Evolutionary conservation across 2,113 vertebrate genomes (phyloP).

Genomic region (Hydropotes inermis): DNA sequence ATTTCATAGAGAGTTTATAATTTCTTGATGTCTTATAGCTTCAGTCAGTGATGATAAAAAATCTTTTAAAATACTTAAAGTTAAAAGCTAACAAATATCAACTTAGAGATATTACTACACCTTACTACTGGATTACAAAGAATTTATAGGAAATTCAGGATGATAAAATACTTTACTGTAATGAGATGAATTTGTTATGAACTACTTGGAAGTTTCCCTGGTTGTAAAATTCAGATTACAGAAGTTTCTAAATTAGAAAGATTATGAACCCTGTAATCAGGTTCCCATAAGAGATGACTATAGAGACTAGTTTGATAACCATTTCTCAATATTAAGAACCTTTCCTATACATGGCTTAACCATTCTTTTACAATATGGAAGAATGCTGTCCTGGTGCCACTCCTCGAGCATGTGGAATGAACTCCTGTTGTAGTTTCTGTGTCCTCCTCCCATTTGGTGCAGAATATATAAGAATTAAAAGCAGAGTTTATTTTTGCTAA

Average conservation of each 20-base stretch:
- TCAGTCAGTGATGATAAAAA: not conserved
- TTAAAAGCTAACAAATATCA: not conserved
- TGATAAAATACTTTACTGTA: conserved; percentile 14
- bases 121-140: not conserved
- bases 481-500: conserved; percentile 22
- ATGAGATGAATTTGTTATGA: conserved; percentile 14
- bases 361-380: not conserved
- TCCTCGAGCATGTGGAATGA: not conserved
- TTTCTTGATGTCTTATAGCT: conserved; percentile 7
- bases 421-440: not conserved
- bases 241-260: conserved; percentile 19
- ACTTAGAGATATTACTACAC: not conserved
- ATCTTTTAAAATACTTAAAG: not conserved
- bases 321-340: not conserved
- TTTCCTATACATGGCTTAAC: not conserved
- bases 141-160: conserved; percentile 8
- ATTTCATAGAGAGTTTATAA: conserved; percentile 17
- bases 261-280: conserved; percentile 14
- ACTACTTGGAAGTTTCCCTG: conserved; percentile 23
- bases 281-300: not conserved
- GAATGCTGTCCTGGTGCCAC: not conserved
- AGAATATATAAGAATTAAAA: conserved; percentile 8
- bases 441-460: not conserved
- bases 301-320: not conserved
- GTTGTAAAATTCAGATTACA: conserved; percentile 30